Evolutionary conservation across 37 sponge, comb jelly and placozoan species (phyloP).

Genomic region (Theonella swinhoei): DNA sequence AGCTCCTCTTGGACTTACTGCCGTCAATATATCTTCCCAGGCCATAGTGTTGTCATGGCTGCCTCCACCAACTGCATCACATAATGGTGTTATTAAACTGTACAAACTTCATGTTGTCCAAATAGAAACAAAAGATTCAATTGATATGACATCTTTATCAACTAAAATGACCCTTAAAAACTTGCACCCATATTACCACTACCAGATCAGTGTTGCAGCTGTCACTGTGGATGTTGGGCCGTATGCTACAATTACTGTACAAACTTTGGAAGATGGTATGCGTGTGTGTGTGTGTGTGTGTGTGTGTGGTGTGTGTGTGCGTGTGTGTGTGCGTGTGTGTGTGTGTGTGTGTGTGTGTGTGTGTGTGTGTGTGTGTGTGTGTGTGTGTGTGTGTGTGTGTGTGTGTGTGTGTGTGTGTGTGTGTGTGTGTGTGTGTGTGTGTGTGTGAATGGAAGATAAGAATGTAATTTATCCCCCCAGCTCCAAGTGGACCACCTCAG

Average conservation of each 20-base stretch:
- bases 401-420: no score
- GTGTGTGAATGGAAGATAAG: no score
- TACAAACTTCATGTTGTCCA: neutral
- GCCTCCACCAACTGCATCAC: neutral
- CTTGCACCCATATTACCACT: neutral
- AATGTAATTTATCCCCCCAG: neutral
- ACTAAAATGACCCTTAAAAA: neutral
- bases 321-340: no score
- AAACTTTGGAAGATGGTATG: neutral
- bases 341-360: no score
- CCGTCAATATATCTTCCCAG: neutral
- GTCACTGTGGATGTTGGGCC: neutral
- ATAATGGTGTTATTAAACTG: neutral
- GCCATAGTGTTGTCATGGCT: neutral
- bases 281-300: no score
- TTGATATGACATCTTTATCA: neutral
- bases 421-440: no score
- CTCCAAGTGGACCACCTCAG: slow-evolving; percentile 1
- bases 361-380: no score
- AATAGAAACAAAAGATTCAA: neutral
- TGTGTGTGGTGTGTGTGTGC: no score
- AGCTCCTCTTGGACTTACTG: neutral
- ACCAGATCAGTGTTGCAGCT: neutral
- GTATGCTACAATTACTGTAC: neutral
- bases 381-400: no score